Evolutionary conservation across 2,113 vertebrate species (phyloP).

Genomic region (Halcyon malimbica): DNA sequence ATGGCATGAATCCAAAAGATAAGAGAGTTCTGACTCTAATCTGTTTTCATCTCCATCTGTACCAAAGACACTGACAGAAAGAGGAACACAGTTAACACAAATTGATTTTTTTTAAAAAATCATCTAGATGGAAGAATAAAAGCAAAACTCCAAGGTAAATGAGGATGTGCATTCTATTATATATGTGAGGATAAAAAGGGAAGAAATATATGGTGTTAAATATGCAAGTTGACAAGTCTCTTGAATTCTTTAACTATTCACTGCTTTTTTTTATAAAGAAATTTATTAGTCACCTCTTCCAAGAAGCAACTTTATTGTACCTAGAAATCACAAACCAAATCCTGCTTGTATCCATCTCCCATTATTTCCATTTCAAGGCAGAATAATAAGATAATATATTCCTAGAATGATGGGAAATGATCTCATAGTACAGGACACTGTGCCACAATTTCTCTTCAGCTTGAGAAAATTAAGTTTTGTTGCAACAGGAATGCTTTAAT

Average conservation of each 20-base stretch:
- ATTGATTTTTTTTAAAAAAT: neutral
- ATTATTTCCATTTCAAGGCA: slow-evolving; percentile 6
- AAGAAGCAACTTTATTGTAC: neutral
- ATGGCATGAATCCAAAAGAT: neutral
- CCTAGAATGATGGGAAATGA: neutral
- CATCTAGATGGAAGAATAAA: neutral
- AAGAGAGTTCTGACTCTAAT: neutral
- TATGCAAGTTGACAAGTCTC: neutral
- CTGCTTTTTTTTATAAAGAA: neutral
- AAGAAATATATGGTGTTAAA: neutral
- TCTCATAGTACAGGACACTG: neutral
- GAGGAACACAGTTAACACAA: neutral
- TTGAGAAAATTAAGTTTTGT: neutral
- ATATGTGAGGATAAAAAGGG: neutral
- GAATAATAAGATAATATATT: neutral
- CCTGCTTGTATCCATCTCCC: neutral
- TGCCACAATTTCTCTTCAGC: neutral
- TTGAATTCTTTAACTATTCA: neutral
- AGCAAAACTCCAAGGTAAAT: neutral
- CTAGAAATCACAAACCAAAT: neutral
- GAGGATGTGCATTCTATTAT: neutral
- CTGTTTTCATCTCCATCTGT: neutral
- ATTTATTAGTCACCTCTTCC: neutral
- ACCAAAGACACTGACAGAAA: neutral
- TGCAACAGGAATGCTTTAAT: neutral